Base-by-base conservation (phyloP, 2,113 vertebrate species). In the Tichodroma muraria region DNA sequence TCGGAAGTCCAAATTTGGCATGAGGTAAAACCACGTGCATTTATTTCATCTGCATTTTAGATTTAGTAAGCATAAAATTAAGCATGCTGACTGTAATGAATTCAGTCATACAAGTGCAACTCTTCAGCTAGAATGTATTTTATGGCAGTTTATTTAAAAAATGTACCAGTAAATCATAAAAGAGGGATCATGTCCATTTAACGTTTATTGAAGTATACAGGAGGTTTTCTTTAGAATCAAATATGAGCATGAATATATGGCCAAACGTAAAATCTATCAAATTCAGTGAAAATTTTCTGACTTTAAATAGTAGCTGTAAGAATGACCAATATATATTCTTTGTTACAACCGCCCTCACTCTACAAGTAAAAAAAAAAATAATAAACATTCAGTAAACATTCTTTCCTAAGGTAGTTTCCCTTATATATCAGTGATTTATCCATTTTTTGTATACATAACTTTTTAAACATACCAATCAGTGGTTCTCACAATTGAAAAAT, bases 401-500 rank as follows among this genome's bases (percentile, higher is more conserved):
- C 98, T 99, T 98, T 98, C 98, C 98, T 98, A 98, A 99, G 98
- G 99, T 98, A 98, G 98, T 98, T 98, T 99, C 98, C 99, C 99
- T 99, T 98, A 99, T 99, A 99, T 98, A 98, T 98, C 98, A 98
- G 98, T 98, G 98, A 98, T 98, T 98, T 99, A 98, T 97, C 98
- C 98, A 98, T 98, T 98, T 98, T 97, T 98, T 99, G 98, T 99
- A 98, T 99, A 99, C 98, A 99, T 98, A 98, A 99, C 99, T 98
- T 99, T 98, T 99, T 99, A 98, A 99, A 99, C 99, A 99, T 98
- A 99, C 98, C 99, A 98, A 99, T 99, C 99, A 99, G 99, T 99
- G 99, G 99, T 99, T 99, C 98, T 99, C 98, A 99, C 99, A 99
- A 99, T 98, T 99, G 98, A 99, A 99, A 99, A 98, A 98, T 99